Evolutionary conservation across 2,797 vertebrate species (phyloP).

Genomic region (Nothura maculosa): DNA sequence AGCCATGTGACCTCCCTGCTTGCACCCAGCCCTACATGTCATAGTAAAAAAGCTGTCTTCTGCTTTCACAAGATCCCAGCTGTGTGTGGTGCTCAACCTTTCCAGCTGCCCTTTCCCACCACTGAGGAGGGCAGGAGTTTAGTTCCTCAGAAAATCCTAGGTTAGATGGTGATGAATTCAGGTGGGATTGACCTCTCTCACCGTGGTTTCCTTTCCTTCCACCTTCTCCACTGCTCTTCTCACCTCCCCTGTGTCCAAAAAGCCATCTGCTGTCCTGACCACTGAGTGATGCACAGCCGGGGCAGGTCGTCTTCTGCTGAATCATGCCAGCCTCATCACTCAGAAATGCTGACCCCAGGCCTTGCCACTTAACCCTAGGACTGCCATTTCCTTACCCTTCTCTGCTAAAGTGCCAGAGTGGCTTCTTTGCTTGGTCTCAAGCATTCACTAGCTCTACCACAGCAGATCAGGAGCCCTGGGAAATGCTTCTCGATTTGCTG

Average conservation of each 20-base stretch:
- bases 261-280: constrained; percentile 23
- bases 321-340: constrained; percentile 4
- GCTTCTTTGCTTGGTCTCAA: fast-evolving
- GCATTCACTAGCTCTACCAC: fast-evolving
- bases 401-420: neutral
- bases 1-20: constrained; percentile 25
- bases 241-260: fast-evolving
- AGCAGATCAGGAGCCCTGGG: fast-evolving
- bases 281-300: neutral
- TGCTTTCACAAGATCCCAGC: fast-evolving
- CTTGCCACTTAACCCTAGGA: neutral
- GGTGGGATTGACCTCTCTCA: neutral
- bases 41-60: neutral
- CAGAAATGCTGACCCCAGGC: neutral
- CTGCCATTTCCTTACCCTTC: neutral
- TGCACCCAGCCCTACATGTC: neutral
- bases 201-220: neutral
- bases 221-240: neutral
- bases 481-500: fast-evolving
- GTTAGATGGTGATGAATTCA: neutral
- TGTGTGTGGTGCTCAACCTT: neutral
- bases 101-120: neutral
- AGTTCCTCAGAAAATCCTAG: fast-evolving
- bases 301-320: constrained; percentile 55
- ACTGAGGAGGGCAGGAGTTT: fast-evolving